phyloP scores from a whole-genome alignment of 2,797 vertebrate genomes.

The Scyliorhinus canicula region DNA sequence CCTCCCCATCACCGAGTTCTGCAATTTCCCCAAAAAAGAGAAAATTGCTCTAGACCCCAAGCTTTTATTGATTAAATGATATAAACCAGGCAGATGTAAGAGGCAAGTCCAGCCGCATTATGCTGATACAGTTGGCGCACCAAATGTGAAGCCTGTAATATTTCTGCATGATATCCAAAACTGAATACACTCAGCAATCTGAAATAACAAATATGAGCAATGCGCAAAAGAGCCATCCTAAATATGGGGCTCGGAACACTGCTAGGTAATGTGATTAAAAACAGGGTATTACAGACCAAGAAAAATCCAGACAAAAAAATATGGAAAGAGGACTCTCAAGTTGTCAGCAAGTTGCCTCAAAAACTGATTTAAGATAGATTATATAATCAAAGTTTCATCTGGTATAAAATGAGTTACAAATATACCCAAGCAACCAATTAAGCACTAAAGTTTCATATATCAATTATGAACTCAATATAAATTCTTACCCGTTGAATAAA shows the following conservation, averaged over 20 bases:
- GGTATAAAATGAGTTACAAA: not conserved
- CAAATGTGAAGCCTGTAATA: not conserved
- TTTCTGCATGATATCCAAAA: not conserved
- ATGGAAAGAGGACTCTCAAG: not conserved
- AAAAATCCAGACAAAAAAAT: not conserved
- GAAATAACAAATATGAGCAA: not conserved
- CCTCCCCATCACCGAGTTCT: too few species aligned
- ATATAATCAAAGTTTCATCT: not conserved
- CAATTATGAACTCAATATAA: not conserved
- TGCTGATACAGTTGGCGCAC: not conserved
- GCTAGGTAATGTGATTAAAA: not conserved
- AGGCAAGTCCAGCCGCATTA: not conserved
- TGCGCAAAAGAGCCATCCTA: not conserved
- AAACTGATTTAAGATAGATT: not conserved
- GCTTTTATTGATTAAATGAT: not conserved
- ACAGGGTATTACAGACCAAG: not conserved
- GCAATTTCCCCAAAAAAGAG: not conserved
- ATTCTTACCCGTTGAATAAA: slow-evolving; percentile 90
- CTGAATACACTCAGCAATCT: not conserved
- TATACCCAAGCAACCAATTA: not conserved
- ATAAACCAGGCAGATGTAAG: not conserved
- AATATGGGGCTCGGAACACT: not conserved
- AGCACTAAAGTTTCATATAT: not conserved
- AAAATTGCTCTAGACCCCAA: not conserved
- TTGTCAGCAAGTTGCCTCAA: not conserved